Evolutionary conservation across 2,797 vertebrate species (phyloP), one percentile per base, ranked within the genome.

Genomic region (Austrolebias charrua): DNA sequence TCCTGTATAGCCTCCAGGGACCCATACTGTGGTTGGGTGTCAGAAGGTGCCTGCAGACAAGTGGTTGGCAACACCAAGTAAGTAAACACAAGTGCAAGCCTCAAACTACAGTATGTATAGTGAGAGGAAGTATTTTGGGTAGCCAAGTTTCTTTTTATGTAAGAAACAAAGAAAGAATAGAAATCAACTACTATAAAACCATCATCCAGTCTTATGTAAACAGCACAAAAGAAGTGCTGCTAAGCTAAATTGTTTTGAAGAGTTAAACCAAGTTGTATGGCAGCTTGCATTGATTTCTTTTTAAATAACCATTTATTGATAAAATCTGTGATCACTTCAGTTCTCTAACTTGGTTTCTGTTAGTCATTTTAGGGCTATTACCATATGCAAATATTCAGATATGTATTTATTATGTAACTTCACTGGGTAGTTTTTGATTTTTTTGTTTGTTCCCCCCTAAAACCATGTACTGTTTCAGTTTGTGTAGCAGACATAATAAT

Each of bases 1-100:
- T 95, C 96, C 84, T 98, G 97, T 72, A 96, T 98, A 55, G 96
- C 97, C 2, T 96, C 97, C 89, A 93, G 97, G 90, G 97, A 99
- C 82, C 97, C 97, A 0, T 99, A 98, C 76, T 99, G 97, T 1
- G 97, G 96, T 60, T 99, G 97, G 97, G 87, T 95, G 75, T 93
- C 94, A 63, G 96, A 98, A 62, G 95, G 95, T 60, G 82, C 84
- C 7, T 99, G 97, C 82, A 91, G 70, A 52, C 93, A 96, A 79
- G 90, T 98, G 88, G 82, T 91, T 73, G 85, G 90, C 52, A 88
- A 89, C 85, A 86, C 83, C 76, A 96, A 94, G 97, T 98, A 93
- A 93, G 96, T 90, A 40, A 68, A 60, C 40, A 38, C 19, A 60
- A 43, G 55, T 45, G 14, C 15, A 60, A 10, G 35, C 14, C 6